Conservation (phyloP, 2,113 vertebrate genomes). For the Alligator mississippiensis region DNA sequence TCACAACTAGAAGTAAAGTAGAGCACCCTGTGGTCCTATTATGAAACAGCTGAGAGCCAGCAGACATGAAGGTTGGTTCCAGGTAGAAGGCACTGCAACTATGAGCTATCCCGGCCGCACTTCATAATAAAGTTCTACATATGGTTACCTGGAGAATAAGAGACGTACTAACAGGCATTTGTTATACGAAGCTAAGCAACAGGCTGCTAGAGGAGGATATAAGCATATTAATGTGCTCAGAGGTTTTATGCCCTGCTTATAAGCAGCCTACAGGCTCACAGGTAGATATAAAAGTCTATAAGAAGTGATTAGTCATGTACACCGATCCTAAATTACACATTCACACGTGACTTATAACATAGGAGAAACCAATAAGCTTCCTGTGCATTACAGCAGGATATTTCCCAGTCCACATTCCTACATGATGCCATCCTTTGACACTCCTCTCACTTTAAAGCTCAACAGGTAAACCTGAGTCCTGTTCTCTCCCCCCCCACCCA, state of each 20-base stretch:
- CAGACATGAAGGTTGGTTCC: accelerated
- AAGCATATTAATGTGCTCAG: neutral
- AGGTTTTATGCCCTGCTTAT: neutral
- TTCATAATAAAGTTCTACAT: neutral
- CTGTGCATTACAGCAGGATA: accelerated
- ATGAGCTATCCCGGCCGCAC: neutral
- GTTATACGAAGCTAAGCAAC: conserved; percentile 6
- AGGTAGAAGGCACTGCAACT: neutral
- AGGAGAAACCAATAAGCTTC: neutral
- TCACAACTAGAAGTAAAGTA: accelerated
- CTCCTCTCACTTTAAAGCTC: neutral
- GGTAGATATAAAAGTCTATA: neutral
- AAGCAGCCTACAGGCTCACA: neutral
- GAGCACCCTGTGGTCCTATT: neutral
- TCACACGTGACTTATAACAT: neutral
- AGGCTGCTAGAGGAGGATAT: neutral
- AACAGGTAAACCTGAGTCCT: neutral
- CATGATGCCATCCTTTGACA: neutral
- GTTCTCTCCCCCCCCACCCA: neutral
- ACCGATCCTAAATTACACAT: neutral
- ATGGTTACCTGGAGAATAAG: neutral
- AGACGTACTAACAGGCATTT: neutral
- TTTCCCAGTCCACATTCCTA: neutral
- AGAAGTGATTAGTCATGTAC: neutral
- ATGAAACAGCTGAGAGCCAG: neutral